Percentiles rank a stretch among this genome's conserved stretches.
phyloP scores from a whole-genome alignment of 2,888 invertebrate species.

The Clepsis dumicolana region DNA sequence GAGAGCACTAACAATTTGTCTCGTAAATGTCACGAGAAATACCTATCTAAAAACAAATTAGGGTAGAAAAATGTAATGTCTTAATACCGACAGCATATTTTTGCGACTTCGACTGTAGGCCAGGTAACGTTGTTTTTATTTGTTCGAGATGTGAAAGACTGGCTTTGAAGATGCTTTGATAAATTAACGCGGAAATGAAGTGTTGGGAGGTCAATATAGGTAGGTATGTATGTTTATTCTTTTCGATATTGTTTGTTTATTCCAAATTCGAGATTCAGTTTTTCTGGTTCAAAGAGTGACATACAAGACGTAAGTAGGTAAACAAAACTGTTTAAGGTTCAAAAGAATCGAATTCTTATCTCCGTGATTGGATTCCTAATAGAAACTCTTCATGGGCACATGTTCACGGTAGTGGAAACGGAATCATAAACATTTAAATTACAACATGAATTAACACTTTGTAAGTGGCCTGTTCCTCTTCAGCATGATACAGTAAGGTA shows the following conservation, averaged over 20 bases:
- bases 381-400: neutral
- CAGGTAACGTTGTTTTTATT: constrained; percentile 1
- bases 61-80: constrained; percentile 4
- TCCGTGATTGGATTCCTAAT: constrained; percentile 2
- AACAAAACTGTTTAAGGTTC: too few species aligned
- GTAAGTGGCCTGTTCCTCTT: neutral
- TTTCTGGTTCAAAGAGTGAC: neutral
- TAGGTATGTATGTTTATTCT: constrained; percentile 1
- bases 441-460: constrained; percentile 19
- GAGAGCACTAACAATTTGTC: constrained; percentile 7
- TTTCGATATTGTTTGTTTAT: neutral
- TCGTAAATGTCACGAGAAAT: constrained; percentile 23
- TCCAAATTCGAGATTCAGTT: neutral
- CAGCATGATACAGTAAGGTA: constrained; percentile 14
- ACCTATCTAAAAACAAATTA: constrained; percentile 17
- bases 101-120: neutral
- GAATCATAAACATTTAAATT: constrained; percentile 6
- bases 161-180: constrained; percentile 12
- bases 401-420: neutral
- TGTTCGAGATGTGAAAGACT: neutral
- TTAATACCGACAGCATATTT: neutral
- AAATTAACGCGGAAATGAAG: constrained; percentile 21
- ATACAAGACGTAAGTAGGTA: neutral
- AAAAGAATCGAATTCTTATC: too few species aligned
- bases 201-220: neutral